phyloP scores from a whole-genome alignment of 2,797 vertebrate species.

The Scarus forsteni region DNA sequence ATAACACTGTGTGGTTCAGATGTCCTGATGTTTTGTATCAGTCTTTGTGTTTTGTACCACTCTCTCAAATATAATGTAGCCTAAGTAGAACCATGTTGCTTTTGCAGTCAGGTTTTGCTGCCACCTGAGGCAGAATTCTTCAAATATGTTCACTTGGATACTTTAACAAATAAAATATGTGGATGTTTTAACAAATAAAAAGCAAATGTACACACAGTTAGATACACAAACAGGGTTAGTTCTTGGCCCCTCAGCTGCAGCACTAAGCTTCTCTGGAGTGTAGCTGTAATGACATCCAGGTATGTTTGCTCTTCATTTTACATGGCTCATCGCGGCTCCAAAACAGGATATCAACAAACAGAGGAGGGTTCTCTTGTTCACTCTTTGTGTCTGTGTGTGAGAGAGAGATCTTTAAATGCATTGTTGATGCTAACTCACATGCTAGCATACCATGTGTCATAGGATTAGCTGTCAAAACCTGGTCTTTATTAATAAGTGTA shows the following conservation, averaged over 20 bases:
- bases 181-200: conserved; percentile 51
- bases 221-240: conserved; percentile 8
- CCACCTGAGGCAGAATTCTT: no score
- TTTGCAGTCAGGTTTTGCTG: no score
- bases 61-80: no score
- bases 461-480: conserved; percentile 15
- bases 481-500: conserved; percentile 1
- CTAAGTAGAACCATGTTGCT: no score
- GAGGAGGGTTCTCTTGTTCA: conserved; percentile 2
- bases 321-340: conserved; percentile 78
- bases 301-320: conserved; percentile 85
- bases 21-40: no score
- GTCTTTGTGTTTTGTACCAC: no score
- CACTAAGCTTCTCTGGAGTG: conserved; percentile 48
- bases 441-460: conserved; percentile 24
- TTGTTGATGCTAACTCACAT: conserved; percentile 1
- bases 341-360: conserved; percentile 50
- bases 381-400: conserved; percentile 19
- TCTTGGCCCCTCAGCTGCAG: conserved; percentile 26
- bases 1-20: no score
- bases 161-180: conserved; percentile 18
- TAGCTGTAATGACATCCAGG: conserved; percentile 82
- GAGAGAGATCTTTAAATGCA: conserved; percentile 13
- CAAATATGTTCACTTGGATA: not conserved
- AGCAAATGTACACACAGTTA: conserved; percentile 39